phyloP scores from a whole-genome alignment of 2,113 vertebrate species.

The sheep (Ovis aries) region DNA sequence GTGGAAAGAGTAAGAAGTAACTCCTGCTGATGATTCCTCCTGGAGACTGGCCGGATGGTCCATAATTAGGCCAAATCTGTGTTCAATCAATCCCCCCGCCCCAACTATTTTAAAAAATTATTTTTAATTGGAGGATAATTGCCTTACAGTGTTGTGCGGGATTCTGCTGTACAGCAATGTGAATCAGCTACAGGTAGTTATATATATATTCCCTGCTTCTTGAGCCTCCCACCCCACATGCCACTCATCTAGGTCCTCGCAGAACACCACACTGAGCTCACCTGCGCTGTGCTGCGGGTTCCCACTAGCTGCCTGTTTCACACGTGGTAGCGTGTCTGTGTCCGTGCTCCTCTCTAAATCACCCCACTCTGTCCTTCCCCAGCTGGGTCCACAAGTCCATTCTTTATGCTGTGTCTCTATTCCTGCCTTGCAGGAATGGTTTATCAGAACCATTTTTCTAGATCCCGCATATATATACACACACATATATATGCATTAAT shows the following conservation, averaged over 20 bases:
- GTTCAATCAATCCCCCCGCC: background rate
- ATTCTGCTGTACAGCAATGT: background rate
- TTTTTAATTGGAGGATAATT: background rate
- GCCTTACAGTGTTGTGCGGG: fast-evolving
- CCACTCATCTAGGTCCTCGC: fast-evolving
- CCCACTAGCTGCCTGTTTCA: background rate
- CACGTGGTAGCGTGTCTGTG: background rate
- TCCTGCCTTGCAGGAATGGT: background rate
- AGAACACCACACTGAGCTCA: fast-evolving
- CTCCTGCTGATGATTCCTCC: background rate
- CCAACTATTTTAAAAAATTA: background rate
- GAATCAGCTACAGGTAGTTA: background rate
- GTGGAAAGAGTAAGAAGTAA: background rate
- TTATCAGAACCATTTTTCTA: background rate
- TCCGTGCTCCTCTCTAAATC: background rate
- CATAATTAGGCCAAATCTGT: background rate
- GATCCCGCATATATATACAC: fast-evolving
- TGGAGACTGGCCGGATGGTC: background rate
- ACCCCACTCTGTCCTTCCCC: background rate
- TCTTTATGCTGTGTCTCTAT: background rate
- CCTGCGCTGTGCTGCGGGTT: fast-evolving
- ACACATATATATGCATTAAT: background rate
- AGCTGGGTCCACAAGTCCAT: background rate
- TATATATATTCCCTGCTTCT: background rate
- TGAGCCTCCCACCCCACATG: background rate